These are phyloP conservation scores for Dugesia japonica DNA, from an alignment of 2,888 invertebrate species.

Conservation along the genomic window DNA sequence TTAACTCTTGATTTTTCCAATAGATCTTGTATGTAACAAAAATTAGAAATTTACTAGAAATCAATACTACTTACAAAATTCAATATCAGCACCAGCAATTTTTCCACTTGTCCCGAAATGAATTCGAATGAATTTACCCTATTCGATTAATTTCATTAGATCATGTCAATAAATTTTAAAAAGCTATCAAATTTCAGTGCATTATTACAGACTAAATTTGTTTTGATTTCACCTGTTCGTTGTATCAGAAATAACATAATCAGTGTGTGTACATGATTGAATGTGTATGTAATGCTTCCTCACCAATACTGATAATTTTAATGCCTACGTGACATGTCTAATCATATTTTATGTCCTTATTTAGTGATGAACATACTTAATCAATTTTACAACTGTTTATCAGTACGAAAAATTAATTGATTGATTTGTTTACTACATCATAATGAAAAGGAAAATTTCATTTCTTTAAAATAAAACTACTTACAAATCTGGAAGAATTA, in stretches of 20 bases:
- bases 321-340: background rate
- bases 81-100: constrained; percentile 99
- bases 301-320: background rate
- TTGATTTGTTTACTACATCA: background rate
- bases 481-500: constrained; percentile 99
- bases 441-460: background rate
- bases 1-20: constrained; percentile 99
- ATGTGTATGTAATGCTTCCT: background rate
- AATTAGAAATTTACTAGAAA: background rate
- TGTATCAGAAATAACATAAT: too few relatives aligned
- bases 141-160: constrained; percentile 35
- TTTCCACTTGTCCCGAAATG: constrained; percentile 97
- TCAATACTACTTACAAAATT: constrained; percentile 70
- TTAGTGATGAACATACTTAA: background rate
- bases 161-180: too few relatives aligned
- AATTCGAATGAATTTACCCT: constrained; percentile 99
- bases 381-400: background rate
- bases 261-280: background rate
- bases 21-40: constrained; percentile 62
- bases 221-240: background rate
- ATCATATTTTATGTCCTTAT: background rate
- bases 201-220: too few relatives aligned
- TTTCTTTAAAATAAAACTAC: constrained; percentile 52
- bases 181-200: too few relatives aligned
- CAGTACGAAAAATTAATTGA: too few relatives aligned